Base-by-base conservation (phyloP, 2,888 invertebrate species). In the Brachynemurus nebulosus region DNA sequence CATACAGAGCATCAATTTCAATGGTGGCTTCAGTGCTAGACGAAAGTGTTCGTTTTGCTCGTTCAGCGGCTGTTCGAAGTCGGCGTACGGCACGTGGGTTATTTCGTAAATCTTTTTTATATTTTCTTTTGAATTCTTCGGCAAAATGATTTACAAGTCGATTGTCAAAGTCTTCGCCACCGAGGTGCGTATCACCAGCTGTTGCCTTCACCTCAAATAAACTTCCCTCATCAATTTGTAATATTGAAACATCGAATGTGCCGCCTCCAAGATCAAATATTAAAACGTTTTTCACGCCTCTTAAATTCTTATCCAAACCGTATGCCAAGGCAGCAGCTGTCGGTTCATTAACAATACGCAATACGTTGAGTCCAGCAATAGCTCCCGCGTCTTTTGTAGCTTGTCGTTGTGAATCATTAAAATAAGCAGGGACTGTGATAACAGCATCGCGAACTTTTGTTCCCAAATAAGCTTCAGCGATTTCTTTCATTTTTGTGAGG, bases 341-440 rank as follows among this genome's bases (percentile, higher is more conserved):
- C 12, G 76, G 77, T 56, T 78, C 76, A 56, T 76, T 75, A 53
- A 76, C 72, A 51, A 80, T 78, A 49, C 78, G 64, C 44, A 79
- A 57, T 1, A 80, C 76, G 57, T 78, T 78, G 18, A 79, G 58
- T 14, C 78, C 78, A 21, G 79, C 71, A 49, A 80, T 80, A n/a
- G 69, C 70, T 23, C 68, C 78, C 37, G 79, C 78, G 58, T 80
- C 79, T 57, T 79, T 80, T n/a, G 79, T 80, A 2, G 78, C 78
- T 57, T 78, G 78, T 36, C 78, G 64, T 56, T 78, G 78, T 1
- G 71, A 68, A 56, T 76, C 74, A 57, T 76, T 76, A 63, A 80
- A 80, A 59, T 86, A 86, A 8, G 86, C 86, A 8, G 84, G 84
- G 4, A 85, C 84, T 4, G 85, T 85, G 53, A 84, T 67, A 2